Base-by-base conservation (phyloP, 30 jellyfish, hydroid and myxozoan genomes). In the Haliclystus octoradiatus region DNA sequence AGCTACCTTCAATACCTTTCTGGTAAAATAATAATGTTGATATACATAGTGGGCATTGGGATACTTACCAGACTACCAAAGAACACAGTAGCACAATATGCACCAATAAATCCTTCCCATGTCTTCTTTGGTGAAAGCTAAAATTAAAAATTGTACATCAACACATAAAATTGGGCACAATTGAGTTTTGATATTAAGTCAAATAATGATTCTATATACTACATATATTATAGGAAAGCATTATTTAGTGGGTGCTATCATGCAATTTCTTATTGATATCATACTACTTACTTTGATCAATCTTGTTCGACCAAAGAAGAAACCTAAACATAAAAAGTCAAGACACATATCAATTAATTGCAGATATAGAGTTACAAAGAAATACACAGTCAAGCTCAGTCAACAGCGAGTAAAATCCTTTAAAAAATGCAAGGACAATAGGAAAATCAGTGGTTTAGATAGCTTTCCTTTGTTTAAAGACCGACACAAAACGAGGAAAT, bases 91-190 rank as follows among this genome's bases (percentile, higher is more conserved):
- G 94, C 82, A 50, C 83, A 71, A 64, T 70, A 75, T 14, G 95
- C 95, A 30, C 99, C 99, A 73, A 92, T 84, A 64, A 92, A 92
- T 4, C 99, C 99, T 73, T 92, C 99, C 99, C 99, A 92, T 26
- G 99, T 92, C 73, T 92, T 92, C 72, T 92, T 92, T 23, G 99
- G 99, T 23, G 99, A 92, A 46, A 88, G 81, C 97, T 88, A 78
- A 0, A 72, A 75, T 13, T 49, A 26, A 49, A 23, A 51, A 46
- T 7, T 7, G 19, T 46, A 46, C 19, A 46, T 7, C 31, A 2
- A 66, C 66, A n/a, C n/a, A n/a, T n/a, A n/a, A n/a, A n/a, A n/a
- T n/a, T n/a, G n/a, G n/a, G n/a, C n/a, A n/a, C n/a, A n/a, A n/a
- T n/a, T n/a, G n/a, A n/a, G n/a, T n/a, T n/a, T n/a, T n/a, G n/a